Conservation (phyloP, 2,797 vertebrate species). For the Eidolon dupreanum region DNA sequence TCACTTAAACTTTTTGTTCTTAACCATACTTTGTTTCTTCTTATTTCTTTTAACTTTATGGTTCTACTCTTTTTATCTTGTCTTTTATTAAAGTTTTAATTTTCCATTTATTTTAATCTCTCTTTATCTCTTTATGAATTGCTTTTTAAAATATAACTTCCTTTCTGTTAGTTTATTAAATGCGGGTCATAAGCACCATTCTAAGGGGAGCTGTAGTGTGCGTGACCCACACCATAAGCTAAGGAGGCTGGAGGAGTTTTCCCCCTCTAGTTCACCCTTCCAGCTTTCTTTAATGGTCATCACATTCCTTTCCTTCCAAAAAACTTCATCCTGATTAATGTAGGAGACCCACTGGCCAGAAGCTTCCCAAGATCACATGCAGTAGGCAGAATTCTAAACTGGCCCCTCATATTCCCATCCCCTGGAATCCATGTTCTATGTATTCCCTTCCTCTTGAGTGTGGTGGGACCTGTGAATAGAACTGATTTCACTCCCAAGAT, state of each 20-base stretch:
- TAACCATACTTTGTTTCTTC: neutral
- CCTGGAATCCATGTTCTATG: too few species aligned
- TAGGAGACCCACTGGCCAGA: neutral
- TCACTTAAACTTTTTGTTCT: neutral
- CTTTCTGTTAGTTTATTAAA: neutral
- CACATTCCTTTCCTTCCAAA: neutral
- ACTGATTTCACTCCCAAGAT: neutral
- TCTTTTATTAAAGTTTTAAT: neutral
- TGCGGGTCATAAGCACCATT: neutral
- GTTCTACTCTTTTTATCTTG: neutral
- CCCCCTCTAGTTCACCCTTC: neutral
- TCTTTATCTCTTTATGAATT: neutral
- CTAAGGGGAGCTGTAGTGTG: neutral
- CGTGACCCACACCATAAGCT: neutral
- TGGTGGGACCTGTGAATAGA: neutral
- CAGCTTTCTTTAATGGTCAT: neutral
- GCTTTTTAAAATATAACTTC: neutral
- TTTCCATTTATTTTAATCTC: neutral
- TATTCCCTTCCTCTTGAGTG: neutral
- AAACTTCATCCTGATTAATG: neutral
- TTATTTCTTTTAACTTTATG: neutral
- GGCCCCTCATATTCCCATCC: neutral
- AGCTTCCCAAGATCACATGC: neutral
- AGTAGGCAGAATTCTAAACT: neutral
- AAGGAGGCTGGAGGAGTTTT: neutral